Percentiles rank a stretch among this genome's conserved stretches.
Evolutionary conservation across 2,888 invertebrate species (phyloP).

Genomic region (Ochropleura leucogaster): DNA sequence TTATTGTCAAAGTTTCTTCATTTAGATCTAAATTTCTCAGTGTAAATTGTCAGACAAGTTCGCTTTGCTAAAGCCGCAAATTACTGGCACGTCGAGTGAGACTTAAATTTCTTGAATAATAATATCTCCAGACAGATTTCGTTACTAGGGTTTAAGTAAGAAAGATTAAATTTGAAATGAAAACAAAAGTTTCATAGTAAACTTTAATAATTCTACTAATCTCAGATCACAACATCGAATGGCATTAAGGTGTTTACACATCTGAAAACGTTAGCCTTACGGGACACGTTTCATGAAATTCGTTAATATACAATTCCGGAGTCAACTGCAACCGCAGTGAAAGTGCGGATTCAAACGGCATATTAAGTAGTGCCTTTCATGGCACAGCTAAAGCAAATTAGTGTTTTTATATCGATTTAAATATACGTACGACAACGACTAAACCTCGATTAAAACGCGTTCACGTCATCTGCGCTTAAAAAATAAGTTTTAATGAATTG

Average conservation of each 20-base stretch:
- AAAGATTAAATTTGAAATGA: constrained; percentile 16
- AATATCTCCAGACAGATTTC: not conserved
- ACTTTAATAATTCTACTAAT: constrained; percentile 68
- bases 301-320: not conserved
- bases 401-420: not conserved
- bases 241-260: constrained; percentile 34
- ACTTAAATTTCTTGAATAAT: constrained; percentile 10
- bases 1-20: constrained; percentile 21
- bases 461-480: not conserved
- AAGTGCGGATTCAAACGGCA: not conserved
- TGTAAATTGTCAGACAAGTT: constrained; percentile 2
- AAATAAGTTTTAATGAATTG: not conserved
- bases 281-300: not conserved
- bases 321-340: not conserved
- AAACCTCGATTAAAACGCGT: not conserved
- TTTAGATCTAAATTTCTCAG: constrained; percentile 1
- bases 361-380: not conserved
- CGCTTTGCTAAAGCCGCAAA: not conserved
- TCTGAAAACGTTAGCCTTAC: not conserved
- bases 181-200: constrained; percentile 43
- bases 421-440: not conserved
- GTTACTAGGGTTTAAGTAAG: not conserved
- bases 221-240: constrained; percentile 65
- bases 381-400: not conserved
- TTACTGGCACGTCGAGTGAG: not conserved